Percentiles rank a stretch among this genome's conserved stretches.
phyloP scores from a whole-genome alignment of 2,888 invertebrate species.

The Himalopsyche anomala region DNA sequence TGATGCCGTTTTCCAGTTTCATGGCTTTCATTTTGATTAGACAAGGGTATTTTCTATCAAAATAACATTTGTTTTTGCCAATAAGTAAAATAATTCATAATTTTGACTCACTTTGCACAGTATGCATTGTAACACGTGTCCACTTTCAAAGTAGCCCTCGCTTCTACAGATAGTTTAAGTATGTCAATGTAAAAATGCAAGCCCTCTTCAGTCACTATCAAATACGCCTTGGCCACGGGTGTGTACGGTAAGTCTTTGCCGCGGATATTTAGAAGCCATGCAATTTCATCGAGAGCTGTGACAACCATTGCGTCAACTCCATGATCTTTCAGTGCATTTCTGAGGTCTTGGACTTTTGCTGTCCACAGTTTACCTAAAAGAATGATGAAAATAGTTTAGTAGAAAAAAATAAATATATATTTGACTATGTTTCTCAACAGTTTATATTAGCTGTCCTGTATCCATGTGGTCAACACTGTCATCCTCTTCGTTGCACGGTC shows the following conservation, averaged over 20 bases:
- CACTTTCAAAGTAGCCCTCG: constrained; percentile 75
- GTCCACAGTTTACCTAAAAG: constrained; percentile 83
- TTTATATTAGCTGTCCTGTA: no score
- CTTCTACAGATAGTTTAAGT: constrained; percentile 79
- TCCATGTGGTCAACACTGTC: no score
- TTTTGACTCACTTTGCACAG: constrained; percentile 79
- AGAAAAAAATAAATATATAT: not conserved
- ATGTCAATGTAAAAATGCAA: constrained; percentile 84
- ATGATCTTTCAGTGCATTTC: constrained; percentile 79
- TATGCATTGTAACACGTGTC: constrained; percentile 79
- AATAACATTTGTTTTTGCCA: not conserved
- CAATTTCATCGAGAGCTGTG: constrained; percentile 91
- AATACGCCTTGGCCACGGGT: constrained; percentile 87
- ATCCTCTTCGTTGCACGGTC: no score
- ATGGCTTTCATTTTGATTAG: no score
- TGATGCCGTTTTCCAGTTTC: no score
- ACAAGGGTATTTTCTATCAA: no score
- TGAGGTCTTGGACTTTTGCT: constrained; percentile 83
- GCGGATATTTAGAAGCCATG: constrained; percentile 93
- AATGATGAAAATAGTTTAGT: not conserved
- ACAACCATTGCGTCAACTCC: constrained; percentile 88
- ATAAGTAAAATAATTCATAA: not conserved
- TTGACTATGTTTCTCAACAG: not conserved
- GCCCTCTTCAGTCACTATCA: constrained; percentile 80
- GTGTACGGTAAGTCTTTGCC: constrained; percentile 89